Evolutionary conservation across 2,888 invertebrate genomes (phyloP), one percentile per base, ranked within the genome.

Genomic region (Plagodis pulveraria): DNA sequence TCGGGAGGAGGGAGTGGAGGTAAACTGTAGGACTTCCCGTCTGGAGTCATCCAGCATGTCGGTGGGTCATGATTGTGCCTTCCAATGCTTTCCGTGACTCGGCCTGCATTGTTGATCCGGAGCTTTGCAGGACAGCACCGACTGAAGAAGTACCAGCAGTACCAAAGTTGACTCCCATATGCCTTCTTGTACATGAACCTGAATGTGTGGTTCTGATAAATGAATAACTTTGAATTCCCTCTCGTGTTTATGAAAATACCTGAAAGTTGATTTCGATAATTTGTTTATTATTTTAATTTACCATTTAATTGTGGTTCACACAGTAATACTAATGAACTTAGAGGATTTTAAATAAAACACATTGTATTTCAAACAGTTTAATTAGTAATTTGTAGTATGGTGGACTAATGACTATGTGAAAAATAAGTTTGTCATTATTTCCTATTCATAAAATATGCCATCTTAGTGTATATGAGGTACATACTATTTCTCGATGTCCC

Each of bases 61-160:
- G 92, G 92, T 41, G 92, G 92, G 45, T 92, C 92, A 59, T 92
- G 92, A 59, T 92, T 92, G 50, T 92, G 92, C 53, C 86, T 71
- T 12, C 92, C 92, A n/a, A 91, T 91, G 63, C 83, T 84, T 62
- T 91, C 91, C 0, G 92, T 92, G 0, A 92, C 92, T 67, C 86
- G 84, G 0, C 92, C 92, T 35, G 86, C 81, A 59, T 92, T 91
- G 65, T 92, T 89, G 53, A 92, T 91, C 65, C 91, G 70, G 11
- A 92, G 72, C 65, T 92, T 92, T 0, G 92, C 92, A 8, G 92
- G 92, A 69, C 92, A 92, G 66, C 92, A 91, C 57, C 91, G 73
- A 50, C 90, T 92, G 77, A 92, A 92, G 87, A 92, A 92, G 64
- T 88, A 91, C 92, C 92, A 92, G 66, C 92, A 92, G 59, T 92